Base-by-base conservation (phyloP, 1,140 invertebrate genomes). In the Bombus difficillimus region DNA sequence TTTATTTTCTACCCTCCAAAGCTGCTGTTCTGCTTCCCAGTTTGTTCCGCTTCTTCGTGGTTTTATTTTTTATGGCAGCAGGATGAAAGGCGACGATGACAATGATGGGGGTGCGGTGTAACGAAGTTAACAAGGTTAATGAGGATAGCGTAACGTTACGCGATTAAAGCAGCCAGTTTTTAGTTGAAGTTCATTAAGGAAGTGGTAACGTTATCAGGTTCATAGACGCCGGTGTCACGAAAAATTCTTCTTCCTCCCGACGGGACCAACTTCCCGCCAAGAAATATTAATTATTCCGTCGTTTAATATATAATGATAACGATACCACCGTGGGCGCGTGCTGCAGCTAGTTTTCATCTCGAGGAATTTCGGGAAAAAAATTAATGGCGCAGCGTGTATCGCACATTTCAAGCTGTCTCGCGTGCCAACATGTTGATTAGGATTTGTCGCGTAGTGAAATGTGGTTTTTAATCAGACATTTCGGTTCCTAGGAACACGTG, bases 141-240 rank as follows among this genome's bases (percentile, higher is more conserved):
- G 89, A 90, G 76, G 73, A 71, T 83, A 28, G 81, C 73, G 62
- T 69, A 82, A 73, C 79, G 88, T 89, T 83, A 81, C 88, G 47
- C 62, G 80, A 90, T 89, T 90, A 89, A 83, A 72, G 47, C 13
- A 62, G 75, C n/a, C 81, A 72, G 86, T 87, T 84, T 90, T 89
- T 87, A 87, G 69, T 57, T 28, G 15, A 69, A 89, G 53, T 90
- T 90, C 69, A 57, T 87, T 90, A 90, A 85, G 68, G 32, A 25
- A 76, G n/a, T 13, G 62, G 69, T 25, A 81, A 73, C 34, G 34
- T 41, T 80, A 85, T 53, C 77, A 64, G 57, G 77, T 73, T 62
- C 68, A 47, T 22, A 9, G 69, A 41, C 68, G 15, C 37, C 34
- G 25, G 47, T 6, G 13, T 25, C 2, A 34, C 32, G 4, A 34